Conservation (phyloP, 2,797 vertebrate species). For the Pseudocheirus occidentalis region DNA sequence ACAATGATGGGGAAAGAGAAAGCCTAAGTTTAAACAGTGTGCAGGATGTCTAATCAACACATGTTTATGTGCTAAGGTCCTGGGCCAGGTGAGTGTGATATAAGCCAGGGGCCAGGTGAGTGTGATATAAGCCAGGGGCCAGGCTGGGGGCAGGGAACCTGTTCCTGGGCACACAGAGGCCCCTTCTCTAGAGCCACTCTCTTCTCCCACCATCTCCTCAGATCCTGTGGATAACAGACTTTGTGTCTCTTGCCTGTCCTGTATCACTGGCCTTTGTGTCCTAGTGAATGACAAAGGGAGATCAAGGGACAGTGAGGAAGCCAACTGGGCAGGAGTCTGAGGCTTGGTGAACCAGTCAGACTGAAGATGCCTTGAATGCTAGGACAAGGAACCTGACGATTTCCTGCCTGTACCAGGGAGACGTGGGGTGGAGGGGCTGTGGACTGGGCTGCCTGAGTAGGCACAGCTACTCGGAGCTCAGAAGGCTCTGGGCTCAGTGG, state of each 20-base stretch:
- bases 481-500: background rate
- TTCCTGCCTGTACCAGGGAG: background rate
- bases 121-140: background rate
- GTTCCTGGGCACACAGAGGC: background rate
- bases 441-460: background rate
- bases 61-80: background rate
- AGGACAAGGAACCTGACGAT: background rate
- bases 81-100: too few relatives aligned
- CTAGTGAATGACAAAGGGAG: background rate
- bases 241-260: background rate
- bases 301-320: background rate
- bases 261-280: background rate
- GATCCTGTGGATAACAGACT: background rate
- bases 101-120: background rate
- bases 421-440: constrained; percentile 1
- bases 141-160: background rate
- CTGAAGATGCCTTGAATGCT: background rate
- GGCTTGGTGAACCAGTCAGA: background rate
- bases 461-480: background rate
- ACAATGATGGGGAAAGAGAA: background rate
- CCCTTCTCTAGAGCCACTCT: background rate
- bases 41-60: background rate
- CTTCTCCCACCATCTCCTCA: background rate
- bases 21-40: background rate
- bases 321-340: background rate